Percentiles rank a stretch among this genome's conserved stretches.
These are phyloP conservation scores for Ophion ventricosus DNA, from an alignment of 2,888 invertebrate species.

Conservation along the genomic window DNA sequence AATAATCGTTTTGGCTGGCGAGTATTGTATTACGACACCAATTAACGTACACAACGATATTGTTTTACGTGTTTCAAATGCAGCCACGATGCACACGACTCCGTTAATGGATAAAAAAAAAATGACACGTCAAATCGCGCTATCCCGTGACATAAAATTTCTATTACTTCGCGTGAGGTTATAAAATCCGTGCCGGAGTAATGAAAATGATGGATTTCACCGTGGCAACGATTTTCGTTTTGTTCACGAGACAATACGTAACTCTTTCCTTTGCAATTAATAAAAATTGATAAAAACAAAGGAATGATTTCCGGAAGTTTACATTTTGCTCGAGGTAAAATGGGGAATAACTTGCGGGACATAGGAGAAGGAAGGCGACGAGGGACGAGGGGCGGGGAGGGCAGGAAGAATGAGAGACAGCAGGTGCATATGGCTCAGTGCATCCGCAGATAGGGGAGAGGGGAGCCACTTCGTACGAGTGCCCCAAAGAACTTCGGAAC, in stretches of 20 bases:
- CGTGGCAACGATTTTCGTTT: background rate
- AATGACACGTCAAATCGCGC: background rate
- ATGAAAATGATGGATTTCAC: conserved; percentile 17
- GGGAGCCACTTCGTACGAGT: conserved; percentile 9
- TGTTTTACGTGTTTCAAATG: conserved; percentile 10
- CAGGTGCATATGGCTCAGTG: conserved; percentile 25
- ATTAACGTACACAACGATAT: background rate
- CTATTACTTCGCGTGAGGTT: conserved; percentile 10
- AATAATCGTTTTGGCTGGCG: conserved; percentile 37
- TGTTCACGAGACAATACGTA: conserved; percentile 16
- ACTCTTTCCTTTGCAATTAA: background rate
- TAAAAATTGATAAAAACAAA: background rate
- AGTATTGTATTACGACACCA: conserved; percentile 40
- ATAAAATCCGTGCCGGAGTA: background rate
- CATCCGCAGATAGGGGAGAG: background rate
- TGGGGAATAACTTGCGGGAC: too few relatives aligned
- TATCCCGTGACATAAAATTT: conserved; percentile 8
- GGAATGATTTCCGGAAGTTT: conserved; percentile 4
- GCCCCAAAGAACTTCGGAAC: conserved; percentile 22
- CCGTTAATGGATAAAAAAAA: background rate
- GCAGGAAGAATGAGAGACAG: background rate
- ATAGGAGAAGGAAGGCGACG: conserved; percentile 11
- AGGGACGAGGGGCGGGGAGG: conserved; percentile 6
- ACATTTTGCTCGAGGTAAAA: background rate
- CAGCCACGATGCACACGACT: background rate